Base-by-base conservation (phyloP, 2,113 vertebrate species). In the Ovibos moschatus region DNA sequence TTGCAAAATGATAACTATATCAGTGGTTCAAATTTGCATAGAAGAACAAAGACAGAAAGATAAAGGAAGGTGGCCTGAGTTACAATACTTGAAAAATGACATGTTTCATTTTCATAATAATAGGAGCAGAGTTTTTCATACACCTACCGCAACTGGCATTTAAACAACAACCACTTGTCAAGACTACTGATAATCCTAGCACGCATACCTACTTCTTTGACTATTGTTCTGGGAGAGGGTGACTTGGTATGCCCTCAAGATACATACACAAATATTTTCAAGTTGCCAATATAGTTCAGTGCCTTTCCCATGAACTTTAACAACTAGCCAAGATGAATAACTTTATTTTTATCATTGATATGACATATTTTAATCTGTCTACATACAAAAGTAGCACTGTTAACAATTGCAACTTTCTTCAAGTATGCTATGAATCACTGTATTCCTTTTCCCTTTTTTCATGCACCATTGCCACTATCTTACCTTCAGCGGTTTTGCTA, bases 401-500 rank as follows among this genome's bases (percentile, higher is more conserved):
- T 99, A 99, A 99, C 99, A 99, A 98, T 90, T 98, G 98, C 98
- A 98, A 99, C 98, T 99, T 99, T 99, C 99, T 99, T 98, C 98
- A 97, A 99, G 98, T 98, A 91, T 98, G 98, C 98, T 97, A 98
- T 99, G 99, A 99, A 99, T 99, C 98, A 99, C 98, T 98, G 98
- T 98, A 98, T 98, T 98, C 96, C 95, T 98, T 98, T 98, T 98
- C 98, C 97, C 98, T 98, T 98, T 98, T 99, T 99, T 98, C 99
- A 99, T 99, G 99, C 99, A 98, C 99, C 99, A 99, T 99, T 99
- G 99, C 99, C 99, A 98, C 98, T 98, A 99, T 98, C 99, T 99
- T 99, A 99, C 99, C 99, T 99, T 99, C 99, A 99, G 99, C 99
- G 1, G 98, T 99, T 99, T 99, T 99, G 99, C 99, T 99, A 99